Base-by-base conservation (phyloP, 2,888 invertebrate species). In the Noctuana brunneofusca region DNA sequence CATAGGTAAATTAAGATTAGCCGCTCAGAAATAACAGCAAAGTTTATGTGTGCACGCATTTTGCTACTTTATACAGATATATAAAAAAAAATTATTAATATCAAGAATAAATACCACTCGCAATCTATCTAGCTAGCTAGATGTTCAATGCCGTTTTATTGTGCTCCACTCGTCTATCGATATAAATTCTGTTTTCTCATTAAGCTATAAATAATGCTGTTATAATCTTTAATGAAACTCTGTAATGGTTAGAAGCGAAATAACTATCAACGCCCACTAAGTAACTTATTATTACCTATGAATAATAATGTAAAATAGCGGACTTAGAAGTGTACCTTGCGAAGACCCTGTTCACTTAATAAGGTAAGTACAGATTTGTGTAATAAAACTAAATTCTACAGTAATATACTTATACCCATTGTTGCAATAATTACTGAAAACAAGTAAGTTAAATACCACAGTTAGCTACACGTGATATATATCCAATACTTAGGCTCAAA, bases 181-280 rank as follows among this genome's bases (percentile, higher is more conserved):
- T 8, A 27, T 41, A 41, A 38, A 41, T 38, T 55, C 14, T 14
- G 27, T 55, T 18, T 22, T 55, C 24, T 55, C 48, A 55, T 41
- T 55, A 43, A 16, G 55, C 55, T 27, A 41, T 55, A 43, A 41
- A 55, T 55, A 16, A n/a, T 48, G 48, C 9, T 43, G 24, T 43
- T 30, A 55, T 55, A 18, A 55, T 55, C 12, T 55, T 3, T 43
- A 27, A 55, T 55, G 55, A 55, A 55, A 24, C 24, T 55, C 20
- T 12, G 54, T 43, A 43, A 43, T 55, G 41, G 27, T 55, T 30
- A 43, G 41, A 55, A 55, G 55, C 48, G n/a, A 48, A 55, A 55
- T 43, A 55, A 30, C 43, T 22, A 55, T 43, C 27, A 55, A 24
- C 24, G 55, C 43, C 55, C 35, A 43, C 55, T 27, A 12, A 18